phyloP scores from a whole-genome alignment of 2,113 vertebrate species.

The Xiphorhynchus elegans region DNA sequence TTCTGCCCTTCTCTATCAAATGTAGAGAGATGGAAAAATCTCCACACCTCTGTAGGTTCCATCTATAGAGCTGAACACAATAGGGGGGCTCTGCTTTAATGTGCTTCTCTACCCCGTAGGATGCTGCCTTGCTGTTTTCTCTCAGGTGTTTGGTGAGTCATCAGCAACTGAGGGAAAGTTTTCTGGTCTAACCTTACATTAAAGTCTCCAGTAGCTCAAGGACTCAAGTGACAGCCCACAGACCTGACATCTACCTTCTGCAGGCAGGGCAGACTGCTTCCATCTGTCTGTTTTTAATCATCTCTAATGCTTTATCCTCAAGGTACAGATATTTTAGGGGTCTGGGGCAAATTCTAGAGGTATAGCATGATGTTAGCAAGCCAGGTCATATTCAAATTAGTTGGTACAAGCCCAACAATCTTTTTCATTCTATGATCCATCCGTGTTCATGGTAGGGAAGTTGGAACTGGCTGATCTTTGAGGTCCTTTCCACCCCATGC shows the following conservation, averaged over 20 bases:
- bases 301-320: neutral
- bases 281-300: neutral
- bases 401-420: neutral
- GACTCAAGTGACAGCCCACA: neutral
- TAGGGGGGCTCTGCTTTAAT: neutral
- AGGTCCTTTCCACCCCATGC: neutral
- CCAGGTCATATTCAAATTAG: neutral
- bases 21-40: neutral
- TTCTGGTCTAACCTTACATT: neutral
- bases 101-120: neutral
- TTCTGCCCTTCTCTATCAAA: neutral
- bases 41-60: neutral
- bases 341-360: neutral
- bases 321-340: neutral
- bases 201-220: neutral
- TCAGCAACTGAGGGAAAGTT: neutral
- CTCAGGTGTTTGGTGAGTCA: neutral
- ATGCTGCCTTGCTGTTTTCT: neutral
- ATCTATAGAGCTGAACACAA: neutral
- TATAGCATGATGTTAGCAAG: neutral
- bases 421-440: neutral
- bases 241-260: neutral
- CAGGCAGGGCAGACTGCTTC: neutral
- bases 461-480: neutral
- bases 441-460: neutral